Percentiles rank a stretch among this genome's conserved stretches.
phyloP scores from a whole-genome alignment of 2,113 vertebrate genomes.

The Bubo scandiacus region DNA sequence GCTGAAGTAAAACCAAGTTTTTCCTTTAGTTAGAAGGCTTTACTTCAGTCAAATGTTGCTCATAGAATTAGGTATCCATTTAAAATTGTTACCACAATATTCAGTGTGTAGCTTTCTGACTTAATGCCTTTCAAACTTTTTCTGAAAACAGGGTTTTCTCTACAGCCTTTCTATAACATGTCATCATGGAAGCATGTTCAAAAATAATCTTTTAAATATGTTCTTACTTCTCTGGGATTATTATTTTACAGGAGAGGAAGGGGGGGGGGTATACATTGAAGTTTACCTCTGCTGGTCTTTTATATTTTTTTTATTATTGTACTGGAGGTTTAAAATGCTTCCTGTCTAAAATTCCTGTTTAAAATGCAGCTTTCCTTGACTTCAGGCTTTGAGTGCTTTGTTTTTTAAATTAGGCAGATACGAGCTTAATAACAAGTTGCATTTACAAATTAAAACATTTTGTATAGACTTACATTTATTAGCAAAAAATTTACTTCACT shows the following conservation, averaged over 20 bases:
- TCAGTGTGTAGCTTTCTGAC: neutral
- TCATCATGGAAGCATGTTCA: neutral
- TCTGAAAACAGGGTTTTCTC: neutral
- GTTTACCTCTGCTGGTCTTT: neutral
- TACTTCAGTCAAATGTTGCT: neutral
- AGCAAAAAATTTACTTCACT: neutral
- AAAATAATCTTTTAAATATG: neutral
- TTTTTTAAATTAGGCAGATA: neutral
- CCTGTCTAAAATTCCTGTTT: neutral
- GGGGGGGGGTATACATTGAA: neutral
- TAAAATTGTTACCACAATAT: neutral
- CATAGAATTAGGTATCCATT: neutral
- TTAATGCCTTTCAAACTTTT: neutral
- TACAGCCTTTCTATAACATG: neutral
- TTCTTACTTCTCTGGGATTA: neutral
- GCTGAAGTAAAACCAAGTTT: neutral
- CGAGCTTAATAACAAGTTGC: neutral
- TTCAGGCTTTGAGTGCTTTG: neutral
- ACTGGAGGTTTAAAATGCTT: neutral
- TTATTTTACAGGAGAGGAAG: neutral
- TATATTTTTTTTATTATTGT: accelerated
- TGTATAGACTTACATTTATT: neutral
- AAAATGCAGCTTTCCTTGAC: neutral
- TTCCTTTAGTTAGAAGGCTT: neutral
- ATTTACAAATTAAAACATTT: neutral